Evolutionary conservation across 2,888 invertebrate genomes (phyloP), one percentile per base, ranked within the genome.

Genomic region (Caradrina kadenii): DNA sequence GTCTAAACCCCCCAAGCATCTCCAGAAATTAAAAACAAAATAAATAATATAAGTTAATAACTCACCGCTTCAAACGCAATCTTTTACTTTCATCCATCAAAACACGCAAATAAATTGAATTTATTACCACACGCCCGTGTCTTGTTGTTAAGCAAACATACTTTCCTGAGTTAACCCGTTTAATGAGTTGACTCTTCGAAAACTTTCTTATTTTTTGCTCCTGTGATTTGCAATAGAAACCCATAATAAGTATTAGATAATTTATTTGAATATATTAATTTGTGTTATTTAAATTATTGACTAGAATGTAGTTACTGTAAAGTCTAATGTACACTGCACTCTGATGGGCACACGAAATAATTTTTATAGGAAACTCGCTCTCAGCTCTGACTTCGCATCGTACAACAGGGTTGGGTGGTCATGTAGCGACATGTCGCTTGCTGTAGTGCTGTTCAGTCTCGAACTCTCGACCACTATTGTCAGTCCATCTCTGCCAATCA

Each of bases 361-460:
- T 60, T 63, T 73, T 65, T 54, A 71, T 66, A 69, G 52, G 54
- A 58, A 73, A 66, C 69, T 26, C 50, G 77, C 65, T 69, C 58
- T 53, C 59, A 75, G 77, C 65, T 69, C 58, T 53, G 61, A 75
- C 49, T 61, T 69, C 60, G 62, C 66, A 35, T 72, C 69, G 77
- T 73, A 76, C 69, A 64, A 54, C 76, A 68, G 58, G 56, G 64
- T 63, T 60, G 72, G 65, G 11, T 61, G 68, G 63, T 82, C 91
- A 73, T 89, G 91, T 90, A 88, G 78, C 73, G 87, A 92, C 91
- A 88, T 85, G 91, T 92, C 80, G 72, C 72, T 58, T 56, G 17
- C 54, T 48, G 55, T 84, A 86, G 87, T 86, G 87, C 61, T 83
- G 87, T 73, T 67, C 80, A 60, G 11, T 45, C 35, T 76, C 76